Base-by-base conservation (phyloP, 2,888 invertebrate genomes). In the Melitaea athalia region DNA sequence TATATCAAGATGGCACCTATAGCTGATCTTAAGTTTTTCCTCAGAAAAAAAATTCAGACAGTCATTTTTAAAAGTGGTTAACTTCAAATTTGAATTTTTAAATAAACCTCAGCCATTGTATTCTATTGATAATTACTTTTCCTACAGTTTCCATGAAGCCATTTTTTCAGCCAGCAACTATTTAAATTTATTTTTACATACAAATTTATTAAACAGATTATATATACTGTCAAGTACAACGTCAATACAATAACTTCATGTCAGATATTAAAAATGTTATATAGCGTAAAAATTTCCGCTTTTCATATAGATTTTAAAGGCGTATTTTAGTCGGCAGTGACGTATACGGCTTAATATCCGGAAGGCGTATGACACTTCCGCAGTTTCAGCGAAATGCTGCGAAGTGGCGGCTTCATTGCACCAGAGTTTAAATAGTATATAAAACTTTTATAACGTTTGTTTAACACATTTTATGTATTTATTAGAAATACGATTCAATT, bases 361-460 rank as follows among this genome's bases (percentile, higher is more conserved):
- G 53, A 55, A 33, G 53, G 53, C 53, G 53, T 55, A 55, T 55
- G 53, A 55, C 53, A 55, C 53, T 55, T 55, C 53, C 53, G 53
- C 14, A 33, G 53, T n/a, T 24, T 33, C 31, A 33, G 33, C 31
- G 53, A 55, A 55, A 55, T 55, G 53, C 31, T 24, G 53, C 53
- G 53, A 31, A 55, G 53, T 14, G 53, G 33, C 52, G 52, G 17
- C 31, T 17, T 4, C 5, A 55, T 55, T 55, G 53, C 53, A 55
- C 33, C 53, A 49, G 33, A 5, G 12, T 55, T 55, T 33, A 55
- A 55, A 55, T 33, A n/a, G 33, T 7, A 31, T 31, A 55, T 55
- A 33, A 31, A 31, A 14, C 33, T 55, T 55, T 6, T 33, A 14
- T 55, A n/a, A 55, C 53, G 8, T 31, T 33, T 33, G 31, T 14